Evolutionary conservation across 2,113 vertebrate species (phyloP), one percentile per base, ranked within the genome.

Genomic region (Lanius ludovicianus): DNA sequence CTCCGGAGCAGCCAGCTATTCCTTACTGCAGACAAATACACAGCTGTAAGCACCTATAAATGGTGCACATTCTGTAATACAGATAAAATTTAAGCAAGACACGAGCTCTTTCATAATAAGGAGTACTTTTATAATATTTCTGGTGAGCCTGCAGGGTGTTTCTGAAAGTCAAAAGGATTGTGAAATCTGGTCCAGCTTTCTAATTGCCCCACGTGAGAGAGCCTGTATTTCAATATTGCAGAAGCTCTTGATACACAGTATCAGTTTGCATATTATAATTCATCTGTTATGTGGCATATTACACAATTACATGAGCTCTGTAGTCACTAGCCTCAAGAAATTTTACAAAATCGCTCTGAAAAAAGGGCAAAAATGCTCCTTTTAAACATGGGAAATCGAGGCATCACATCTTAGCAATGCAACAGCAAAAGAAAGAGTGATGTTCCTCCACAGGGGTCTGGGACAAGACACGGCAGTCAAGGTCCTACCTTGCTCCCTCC

Each of bases 181-280:
- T 71, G 85, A 88, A 92, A 93, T 44, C 73, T 56, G 65, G 46
- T 60, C 76, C 68, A 59, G 85, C 68, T 88, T 91, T 74, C 94
- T 76, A 90, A 93, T 7, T 79, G 63, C 49, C 27, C 19, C 39
- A 25, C 7, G 10, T 69, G 42, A 84, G 50, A 50, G 11, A 74
- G 28, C 17, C 41, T 50, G 44, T 50, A 87, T 79, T 86, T 81
- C 75, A 92, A 84, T 46, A 84, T 6, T 62, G 64, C 73, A 68
- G 42, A 63, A 68, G 35, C 44, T 63, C 68, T 41, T 83, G 75
- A 64, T 31, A 62, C 9, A n/a, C 1, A 2, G 49, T 39, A 80
- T 89, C 70, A 83, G 62, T 79, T 76, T 31, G 42, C 31, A 7
- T n/a, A 20, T 31, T 23, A 27, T 22, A 9, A 62, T 69, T 57